Percentiles rank a stretch among this genome's conserved stretches.
These are phyloP conservation scores for Erannis defoliaria DNA, from an alignment of 2,888 invertebrate genomes.

Conservation along the genomic window DNA sequence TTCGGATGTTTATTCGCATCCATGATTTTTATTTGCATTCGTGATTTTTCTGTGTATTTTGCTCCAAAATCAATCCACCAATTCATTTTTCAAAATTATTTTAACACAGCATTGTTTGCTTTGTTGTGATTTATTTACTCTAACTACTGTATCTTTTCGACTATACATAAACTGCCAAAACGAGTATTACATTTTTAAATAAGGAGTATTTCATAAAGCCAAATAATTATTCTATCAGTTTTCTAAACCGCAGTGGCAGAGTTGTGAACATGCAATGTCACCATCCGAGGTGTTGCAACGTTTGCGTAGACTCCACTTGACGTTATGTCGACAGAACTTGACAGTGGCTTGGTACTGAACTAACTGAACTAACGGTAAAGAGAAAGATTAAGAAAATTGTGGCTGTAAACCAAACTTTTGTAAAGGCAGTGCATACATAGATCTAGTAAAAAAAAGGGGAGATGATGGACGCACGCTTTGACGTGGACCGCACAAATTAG, in stretches of 20 bases:
- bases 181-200: too few relatives aligned
- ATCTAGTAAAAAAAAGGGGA: too few relatives aligned
- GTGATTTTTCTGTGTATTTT: too few relatives aligned
- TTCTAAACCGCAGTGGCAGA: constrained; percentile 3
- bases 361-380: constrained; percentile 16
- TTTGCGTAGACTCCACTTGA: constrained; percentile 4
- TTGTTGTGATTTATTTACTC: too few relatives aligned
- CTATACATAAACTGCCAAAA: too few relatives aligned
- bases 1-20: neutral
- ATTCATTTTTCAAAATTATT: neutral
- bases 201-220: too few relatives aligned
- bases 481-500: too few relatives aligned
- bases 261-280: constrained; percentile 1
- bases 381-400: constrained; percentile 1
- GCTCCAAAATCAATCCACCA: too few relatives aligned
- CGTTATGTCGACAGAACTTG: constrained; percentile 8
- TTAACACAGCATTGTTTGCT: too few relatives aligned
- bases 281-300: constrained; percentile 5
- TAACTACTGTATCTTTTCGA: too few relatives aligned
- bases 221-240: neutral
- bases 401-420: neutral
- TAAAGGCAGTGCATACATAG: neutral
- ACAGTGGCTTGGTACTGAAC: constrained; percentile 1
- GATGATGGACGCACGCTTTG: too few relatives aligned
- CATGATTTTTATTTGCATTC: neutral